phyloP scores from a whole-genome alignment of 2,113 vertebrate species.

The Mormoops blainvillei region DNA sequence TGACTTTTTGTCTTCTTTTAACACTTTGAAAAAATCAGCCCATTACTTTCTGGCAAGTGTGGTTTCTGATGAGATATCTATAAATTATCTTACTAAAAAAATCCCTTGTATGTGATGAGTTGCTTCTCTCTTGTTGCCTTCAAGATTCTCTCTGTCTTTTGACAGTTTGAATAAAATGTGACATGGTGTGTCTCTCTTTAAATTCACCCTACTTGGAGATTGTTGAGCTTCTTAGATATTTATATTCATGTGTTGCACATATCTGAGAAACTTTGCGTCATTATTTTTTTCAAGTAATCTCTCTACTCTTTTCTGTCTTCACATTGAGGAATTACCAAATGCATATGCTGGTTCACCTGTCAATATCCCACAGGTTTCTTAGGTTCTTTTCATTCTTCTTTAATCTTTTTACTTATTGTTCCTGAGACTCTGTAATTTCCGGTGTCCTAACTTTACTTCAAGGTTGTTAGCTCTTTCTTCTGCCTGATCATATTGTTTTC shows the following conservation, averaged over 20 bases:
- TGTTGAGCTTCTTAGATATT: background rate
- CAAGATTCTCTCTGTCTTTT: background rate
- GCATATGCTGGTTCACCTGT: background rate
- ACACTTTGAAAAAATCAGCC: background rate
- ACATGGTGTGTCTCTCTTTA: background rate
- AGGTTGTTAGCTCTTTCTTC: background rate
- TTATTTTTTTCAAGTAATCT: background rate
- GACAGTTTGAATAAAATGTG: background rate
- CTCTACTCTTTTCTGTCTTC: background rate
- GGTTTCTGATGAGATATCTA: background rate
- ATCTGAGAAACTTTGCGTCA: background rate
- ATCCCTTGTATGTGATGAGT: background rate
- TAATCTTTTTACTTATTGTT: background rate
- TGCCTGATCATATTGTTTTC: background rate
- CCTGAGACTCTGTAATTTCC: background rate
- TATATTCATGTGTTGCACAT: background rate
- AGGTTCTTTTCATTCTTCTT: background rate
- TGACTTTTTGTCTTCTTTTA: background rate
- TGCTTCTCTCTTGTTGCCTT: background rate
- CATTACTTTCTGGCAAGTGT: background rate
- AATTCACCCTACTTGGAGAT: background rate
- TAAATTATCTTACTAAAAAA: background rate
- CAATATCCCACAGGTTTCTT: background rate
- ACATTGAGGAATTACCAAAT: background rate
- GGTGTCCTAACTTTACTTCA: background rate